Base-by-base conservation (phyloP, 2,888 invertebrate species). In the Crossocerus cetratus region DNA sequence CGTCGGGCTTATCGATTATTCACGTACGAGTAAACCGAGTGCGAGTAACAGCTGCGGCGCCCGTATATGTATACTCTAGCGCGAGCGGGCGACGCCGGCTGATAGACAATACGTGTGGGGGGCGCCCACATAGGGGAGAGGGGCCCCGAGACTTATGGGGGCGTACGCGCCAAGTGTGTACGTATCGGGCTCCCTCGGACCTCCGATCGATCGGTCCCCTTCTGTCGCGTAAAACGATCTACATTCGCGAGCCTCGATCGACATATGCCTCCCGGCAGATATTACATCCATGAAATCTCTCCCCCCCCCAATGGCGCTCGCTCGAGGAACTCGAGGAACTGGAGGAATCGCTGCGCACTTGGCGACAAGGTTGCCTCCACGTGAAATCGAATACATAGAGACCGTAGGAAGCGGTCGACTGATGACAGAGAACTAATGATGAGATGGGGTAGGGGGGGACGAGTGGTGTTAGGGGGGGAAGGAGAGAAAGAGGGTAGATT, bases 41-140 rank as follows among this genome's bases (percentile, higher is more conserved):
- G 61, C 54, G 63, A 55, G 72, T 68, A 83, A 83, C 83, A 83
- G 83, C 83, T 83, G 86, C 32, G 32, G 32, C 81, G 72, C 86
- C 86, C 86, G 86, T 86, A 86, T 86, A 74, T 74, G 75, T 79
- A 74, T 77, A 49, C 77, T 77, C 69, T 62, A 69, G 53, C 65
- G 66, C 71, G 66, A 76, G 58, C 74, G 78, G 83, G 84, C 84
- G 84, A 85, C 81, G 70, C 76, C 66, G 54, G 54, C 65, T 65
- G 74, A 63, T 62, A 53, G 53, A 45, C 45, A 21, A 44, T 60
- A 44, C 66, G 16, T 62, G 53, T 55, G 63, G 64, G 63, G 64
- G 68, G 79, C 74, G 75, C 69, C 72, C 65, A 59, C 70, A 65
- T 74, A 56, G 72, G 74, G 66, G 67, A 74, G 68, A 71, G 69